Conservation (phyloP, 2,888 invertebrate genomes). For the Tenthredo scrophulariae region DNA sequence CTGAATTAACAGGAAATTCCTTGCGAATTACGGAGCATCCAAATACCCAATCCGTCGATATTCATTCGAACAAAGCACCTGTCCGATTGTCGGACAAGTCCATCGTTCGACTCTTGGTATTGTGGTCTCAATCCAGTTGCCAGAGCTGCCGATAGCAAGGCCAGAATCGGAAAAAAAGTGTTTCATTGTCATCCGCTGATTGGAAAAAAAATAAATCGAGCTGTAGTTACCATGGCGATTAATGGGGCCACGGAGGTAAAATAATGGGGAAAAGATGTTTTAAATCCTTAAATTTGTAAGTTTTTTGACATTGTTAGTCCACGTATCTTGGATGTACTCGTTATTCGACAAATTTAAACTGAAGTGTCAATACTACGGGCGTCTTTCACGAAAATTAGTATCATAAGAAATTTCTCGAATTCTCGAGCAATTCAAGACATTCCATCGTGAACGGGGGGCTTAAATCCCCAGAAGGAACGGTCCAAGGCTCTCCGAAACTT, state of each 20-base stretch:
- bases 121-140: conserved; percentile 21
- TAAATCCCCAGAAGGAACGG: conserved; percentile 7
- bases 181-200: conserved; percentile 42
- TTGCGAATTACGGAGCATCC: not conserved
- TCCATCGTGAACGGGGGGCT: not conserved
- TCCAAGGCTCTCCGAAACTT: conserved; percentile 8
- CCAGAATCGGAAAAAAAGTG: conserved; percentile 31
- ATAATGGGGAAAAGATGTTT: not conserved
- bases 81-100: not conserved
- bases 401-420: not conserved
- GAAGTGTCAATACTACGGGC: not conserved
- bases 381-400: not conserved
- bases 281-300: not conserved
- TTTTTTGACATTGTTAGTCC: not conserved
- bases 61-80: conserved; percentile 21
- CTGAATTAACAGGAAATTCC: not conserved
- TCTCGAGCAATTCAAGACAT: not conserved
- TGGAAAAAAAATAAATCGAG: conserved; percentile 17
- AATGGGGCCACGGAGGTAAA: conserved; percentile 4
- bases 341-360: not conserved
- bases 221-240: not conserved
- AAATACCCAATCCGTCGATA: not conserved
- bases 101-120: not conserved
- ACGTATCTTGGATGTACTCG: not conserved
- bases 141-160: conserved; percentile 38